Percentiles rank a stretch among this genome's conserved stretches.
These are phyloP conservation scores for Drosophila paracracens DNA, from an alignment of 2,888 invertebrate species.

Conservation along the genomic window DNA sequence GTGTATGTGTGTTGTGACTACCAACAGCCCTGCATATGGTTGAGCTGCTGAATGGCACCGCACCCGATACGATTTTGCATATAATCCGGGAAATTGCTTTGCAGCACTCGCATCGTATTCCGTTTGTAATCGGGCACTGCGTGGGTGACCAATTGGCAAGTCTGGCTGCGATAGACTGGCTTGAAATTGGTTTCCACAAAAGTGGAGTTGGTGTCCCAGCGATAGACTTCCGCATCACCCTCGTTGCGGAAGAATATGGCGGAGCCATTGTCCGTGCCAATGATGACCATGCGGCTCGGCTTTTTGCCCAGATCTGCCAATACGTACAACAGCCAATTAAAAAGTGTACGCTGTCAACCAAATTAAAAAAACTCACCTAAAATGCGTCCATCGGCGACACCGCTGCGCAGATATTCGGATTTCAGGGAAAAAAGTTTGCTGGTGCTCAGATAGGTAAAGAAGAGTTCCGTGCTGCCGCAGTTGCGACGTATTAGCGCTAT, in stretches of 20 bases:
- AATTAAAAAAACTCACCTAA: conserved; percentile 82
- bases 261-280: conserved; percentile 88
- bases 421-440: conserved; percentile 88
- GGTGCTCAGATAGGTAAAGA: conserved; percentile 89
- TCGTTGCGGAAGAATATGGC: conserved; percentile 88
- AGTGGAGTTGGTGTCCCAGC: conserved; percentile 86
- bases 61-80: conserved; percentile 88
- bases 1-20: conserved; percentile 43
- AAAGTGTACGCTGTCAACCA: background rate
- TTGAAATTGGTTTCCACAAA: conserved; percentile 86
- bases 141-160: conserved; percentile 87
- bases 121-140: conserved; percentile 87
- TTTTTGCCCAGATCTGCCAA: conserved; percentile 86
- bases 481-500: conserved; percentile 87
- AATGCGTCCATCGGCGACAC: conserved; percentile 86
- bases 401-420: conserved; percentile 87
- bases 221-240: conserved; percentile 86
- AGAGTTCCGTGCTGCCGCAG: conserved; percentile 87
- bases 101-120: conserved; percentile 87
- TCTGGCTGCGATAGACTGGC: conserved; percentile 86
- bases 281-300: conserved; percentile 86
- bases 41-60: conserved; percentile 87
- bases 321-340: conserved; percentile 7
- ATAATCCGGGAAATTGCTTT: conserved; percentile 89
- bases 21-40: conserved; percentile 84